Percentiles rank a stretch among this genome's conserved stretches.
phyloP scores from a whole-genome alignment of 2,113 vertebrate species.

The Pholis gunnellus region DNA sequence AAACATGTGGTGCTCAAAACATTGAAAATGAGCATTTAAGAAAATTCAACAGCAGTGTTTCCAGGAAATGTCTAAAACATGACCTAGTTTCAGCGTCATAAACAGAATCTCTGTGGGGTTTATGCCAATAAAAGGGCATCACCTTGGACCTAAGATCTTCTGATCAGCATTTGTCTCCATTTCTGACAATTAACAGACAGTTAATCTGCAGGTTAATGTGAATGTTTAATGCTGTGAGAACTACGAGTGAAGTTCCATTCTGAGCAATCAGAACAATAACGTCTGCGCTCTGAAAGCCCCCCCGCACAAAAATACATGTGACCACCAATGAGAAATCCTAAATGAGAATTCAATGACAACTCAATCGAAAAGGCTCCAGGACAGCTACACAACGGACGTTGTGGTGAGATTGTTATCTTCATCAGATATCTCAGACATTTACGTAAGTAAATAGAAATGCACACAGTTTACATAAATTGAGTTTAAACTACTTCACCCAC shows the following conservation, averaged over 20 bases:
- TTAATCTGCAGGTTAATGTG: neutral
- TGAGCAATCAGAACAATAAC: neutral
- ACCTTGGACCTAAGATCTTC: neutral
- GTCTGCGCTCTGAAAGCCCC: neutral
- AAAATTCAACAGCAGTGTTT: neutral
- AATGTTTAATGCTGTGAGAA: neutral
- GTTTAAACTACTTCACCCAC: neutral
- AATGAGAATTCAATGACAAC: neutral
- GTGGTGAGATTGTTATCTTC: neutral
- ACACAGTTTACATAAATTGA: neutral
- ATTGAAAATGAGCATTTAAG: neutral
- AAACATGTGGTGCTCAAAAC: neutral
- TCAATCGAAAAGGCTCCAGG: neutral
- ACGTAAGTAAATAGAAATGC: neutral
- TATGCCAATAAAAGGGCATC: neutral
- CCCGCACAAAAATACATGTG: neutral
- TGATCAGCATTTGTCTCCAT: neutral
- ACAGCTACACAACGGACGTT: neutral
- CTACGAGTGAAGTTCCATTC: neutral
- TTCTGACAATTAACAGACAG: neutral
- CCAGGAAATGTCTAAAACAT: neutral
- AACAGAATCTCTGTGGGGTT: neutral
- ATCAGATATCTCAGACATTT: neutral
- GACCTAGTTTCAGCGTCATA: neutral
- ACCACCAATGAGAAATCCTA: neutral